Evolutionary conservation across 2,797 vertebrate genomes (phyloP), one percentile per base, ranked within the genome.

Genomic region (Neosilurus mollespiculum): DNA sequence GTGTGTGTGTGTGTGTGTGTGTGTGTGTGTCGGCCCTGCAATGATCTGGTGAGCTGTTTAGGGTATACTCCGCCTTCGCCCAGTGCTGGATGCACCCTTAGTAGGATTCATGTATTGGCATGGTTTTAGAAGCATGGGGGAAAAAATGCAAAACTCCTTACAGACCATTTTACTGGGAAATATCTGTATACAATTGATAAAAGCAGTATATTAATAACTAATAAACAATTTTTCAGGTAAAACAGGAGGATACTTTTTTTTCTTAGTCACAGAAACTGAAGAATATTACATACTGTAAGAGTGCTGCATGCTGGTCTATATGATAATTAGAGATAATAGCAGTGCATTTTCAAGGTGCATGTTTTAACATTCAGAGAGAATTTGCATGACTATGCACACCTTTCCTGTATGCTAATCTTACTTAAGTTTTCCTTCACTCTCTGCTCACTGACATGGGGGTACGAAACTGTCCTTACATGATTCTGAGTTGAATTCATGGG

Each of bases 291-390:
- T 43, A 43, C 37, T 43, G 37, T 43, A 43, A 43, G 53, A 34
- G 9, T 18, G 12, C 12, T 75, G 72, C 72, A 75, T 58, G 26
- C 56, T 73, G 70, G 70, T 54, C n/a, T 59, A 56, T 59, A 14
- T 59, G 56, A 76, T n/a, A 54, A 72, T 73, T 11, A 58, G 56
- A 76, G 30, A 76, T 76, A 76, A 59, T 22, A 43, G 30, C 30
- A 76, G 56, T 59, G 30, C 18, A 59, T 26, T 20, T 58, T 76
- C 26, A 76, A 70, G 67, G 56, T 75, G 72, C 73, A 81, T 80
- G 83, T 78, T 86, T 62, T 80, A 81, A 77, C 81, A 83, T 89
- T 83, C 84, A 81, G 34, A 72, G 81, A 43, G 65, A 87, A 87
- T 87, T 87, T 86, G 78, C 82, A 86, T 37, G 15, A 56, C 71